Percentiles rank a stretch among this genome's conserved stretches.
phyloP scores from a whole-genome alignment of 2,888 invertebrate genomes.

The Tholera decimalis region DNA sequence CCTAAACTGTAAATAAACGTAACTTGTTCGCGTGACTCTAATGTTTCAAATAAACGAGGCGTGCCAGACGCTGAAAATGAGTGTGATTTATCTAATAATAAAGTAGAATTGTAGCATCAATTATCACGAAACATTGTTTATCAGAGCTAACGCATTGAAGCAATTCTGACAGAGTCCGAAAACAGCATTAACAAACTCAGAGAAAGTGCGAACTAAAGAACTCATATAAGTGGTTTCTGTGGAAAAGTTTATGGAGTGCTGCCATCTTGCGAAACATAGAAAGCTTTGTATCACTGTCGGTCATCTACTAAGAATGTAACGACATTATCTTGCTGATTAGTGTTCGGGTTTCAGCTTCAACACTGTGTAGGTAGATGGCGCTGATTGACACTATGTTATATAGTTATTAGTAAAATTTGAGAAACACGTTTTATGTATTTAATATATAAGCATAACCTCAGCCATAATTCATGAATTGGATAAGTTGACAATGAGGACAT shows the following conservation, averaged over 20 bases:
- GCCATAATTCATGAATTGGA: not conserved
- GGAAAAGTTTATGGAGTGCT: constrained; percentile 58
- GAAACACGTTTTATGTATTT: too few species aligned
- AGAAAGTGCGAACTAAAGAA: constrained; percentile 34
- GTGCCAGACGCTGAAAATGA: constrained; percentile 54
- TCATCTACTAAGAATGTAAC: not conserved
- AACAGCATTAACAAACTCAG: not conserved
- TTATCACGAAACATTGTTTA: not conserved
- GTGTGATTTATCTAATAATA: constrained; percentile 4
- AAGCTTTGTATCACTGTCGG: not conserved
- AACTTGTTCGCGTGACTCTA: constrained; percentile 58
- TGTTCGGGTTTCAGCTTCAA: constrained; percentile 10
- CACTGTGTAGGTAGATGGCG: constrained; percentile 46
- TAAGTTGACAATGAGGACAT: too few species aligned
- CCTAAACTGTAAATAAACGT: constrained; percentile 52
- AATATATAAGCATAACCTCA: not conserved
- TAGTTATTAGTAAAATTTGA: not conserved
- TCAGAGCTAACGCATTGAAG: not conserved
- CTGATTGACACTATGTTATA: not conserved
- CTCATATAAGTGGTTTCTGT: constrained; percentile 6
- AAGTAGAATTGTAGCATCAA: not conserved
- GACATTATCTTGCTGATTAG: not conserved
- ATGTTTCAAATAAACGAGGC: constrained; percentile 52
- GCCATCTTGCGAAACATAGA: constrained; percentile 63
- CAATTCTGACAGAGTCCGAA: not conserved